Percentiles rank a stretch among this genome's conserved stretches.
These are phyloP conservation scores for Trachymyrmex cornetzi DNA, from an alignment of 1,140 invertebrate species.

Conservation along the genomic window DNA sequence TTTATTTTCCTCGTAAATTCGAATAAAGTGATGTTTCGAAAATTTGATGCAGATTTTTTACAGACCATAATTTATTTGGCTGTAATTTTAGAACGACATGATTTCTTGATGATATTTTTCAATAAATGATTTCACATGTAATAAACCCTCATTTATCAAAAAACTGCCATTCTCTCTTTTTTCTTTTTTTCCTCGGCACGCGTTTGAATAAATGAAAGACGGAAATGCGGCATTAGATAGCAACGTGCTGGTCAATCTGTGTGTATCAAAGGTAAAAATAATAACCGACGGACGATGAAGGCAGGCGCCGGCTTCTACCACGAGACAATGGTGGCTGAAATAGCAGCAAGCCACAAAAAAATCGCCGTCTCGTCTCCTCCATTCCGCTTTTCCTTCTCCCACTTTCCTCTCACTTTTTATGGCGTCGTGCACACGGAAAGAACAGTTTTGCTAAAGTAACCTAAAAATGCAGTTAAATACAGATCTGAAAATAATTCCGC, in stretches of 20 bases:
- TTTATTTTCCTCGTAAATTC: not conserved
- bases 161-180: conserved; percentile 7
- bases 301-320: conserved; percentile 32
- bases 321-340: conserved; percentile 70
- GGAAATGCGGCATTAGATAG: conserved; percentile 34
- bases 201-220: conserved; percentile 14
- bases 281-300: conserved; percentile 64
- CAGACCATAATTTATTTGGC: not conserved
- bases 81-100: too few relatives aligned
- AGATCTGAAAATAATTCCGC: too few relatives aligned
- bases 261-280: conserved; percentile 71
- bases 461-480: too few relatives aligned
- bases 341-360: conserved; percentile 61
- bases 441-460: too few relatives aligned
- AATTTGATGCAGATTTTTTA: not conserved
- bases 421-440: not conserved
- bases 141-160: not conserved
- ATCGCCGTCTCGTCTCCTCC: conserved; percentile 65
- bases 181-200: conserved; percentile 12
- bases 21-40: not conserved
- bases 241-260: conserved; percentile 68
- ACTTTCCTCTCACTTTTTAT: not conserved
- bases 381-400: not conserved
- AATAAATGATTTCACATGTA: not conserved
- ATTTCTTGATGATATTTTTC: not conserved